Percentiles rank a stretch among this genome's conserved stretches.
Conservation (phyloP, 2,113 vertebrate species). For the Ailurus styani region DNA sequence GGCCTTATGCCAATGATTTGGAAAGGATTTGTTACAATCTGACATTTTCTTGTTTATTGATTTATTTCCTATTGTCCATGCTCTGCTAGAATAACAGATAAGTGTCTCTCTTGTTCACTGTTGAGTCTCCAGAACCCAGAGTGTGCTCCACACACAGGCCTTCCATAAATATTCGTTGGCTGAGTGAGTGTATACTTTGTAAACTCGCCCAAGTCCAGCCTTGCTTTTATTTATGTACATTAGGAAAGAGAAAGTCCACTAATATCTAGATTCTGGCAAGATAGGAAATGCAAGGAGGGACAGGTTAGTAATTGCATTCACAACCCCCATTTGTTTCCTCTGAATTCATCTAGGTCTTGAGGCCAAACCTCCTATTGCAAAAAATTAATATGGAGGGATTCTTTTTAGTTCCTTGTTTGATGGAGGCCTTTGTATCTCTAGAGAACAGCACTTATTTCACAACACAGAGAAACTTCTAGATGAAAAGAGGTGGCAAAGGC, state of each 20-base stretch:
- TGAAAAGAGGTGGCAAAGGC: background rate
- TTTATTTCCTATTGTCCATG: background rate
- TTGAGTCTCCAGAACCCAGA: background rate
- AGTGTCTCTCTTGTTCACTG: background rate
- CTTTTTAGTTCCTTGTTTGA: background rate
- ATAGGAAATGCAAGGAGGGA: background rate
- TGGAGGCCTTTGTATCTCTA: background rate
- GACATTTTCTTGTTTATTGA: background rate
- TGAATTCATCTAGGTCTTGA: background rate
- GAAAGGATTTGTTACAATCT: background rate
- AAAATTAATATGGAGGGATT: background rate
- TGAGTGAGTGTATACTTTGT: background rate
- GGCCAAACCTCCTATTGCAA: background rate
- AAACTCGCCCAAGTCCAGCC: background rate
- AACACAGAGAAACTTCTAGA: background rate
- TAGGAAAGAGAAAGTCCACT: background rate
- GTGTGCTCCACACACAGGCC: accelerated
- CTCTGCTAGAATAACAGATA: background rate
- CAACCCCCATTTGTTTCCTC: background rate
- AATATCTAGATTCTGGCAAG: background rate
- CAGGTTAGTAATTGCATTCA: background rate
- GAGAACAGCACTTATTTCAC: background rate
- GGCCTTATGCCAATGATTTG: background rate
- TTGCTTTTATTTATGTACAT: background rate
- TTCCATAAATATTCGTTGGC: background rate